phyloP scores from a whole-genome alignment of 2,797 vertebrate genomes.

The Pseudocheirus occidentalis region DNA sequence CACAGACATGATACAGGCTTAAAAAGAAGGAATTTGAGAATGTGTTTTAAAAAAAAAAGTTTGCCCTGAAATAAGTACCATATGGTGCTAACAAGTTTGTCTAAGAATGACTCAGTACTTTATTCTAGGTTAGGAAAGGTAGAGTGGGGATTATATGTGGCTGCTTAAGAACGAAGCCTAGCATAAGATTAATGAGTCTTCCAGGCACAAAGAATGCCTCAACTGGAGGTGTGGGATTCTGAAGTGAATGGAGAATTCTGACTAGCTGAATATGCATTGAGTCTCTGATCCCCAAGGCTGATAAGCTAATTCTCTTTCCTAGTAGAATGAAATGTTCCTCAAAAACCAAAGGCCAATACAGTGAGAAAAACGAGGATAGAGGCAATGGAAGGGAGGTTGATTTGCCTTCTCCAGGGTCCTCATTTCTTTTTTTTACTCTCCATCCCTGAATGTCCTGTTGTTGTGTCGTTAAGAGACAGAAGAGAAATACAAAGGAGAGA shows the following conservation, averaged over 20 bases:
- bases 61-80: neutral
- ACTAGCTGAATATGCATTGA: neutral
- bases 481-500: neutral
- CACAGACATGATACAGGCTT: neutral
- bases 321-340: neutral
- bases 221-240: neutral
- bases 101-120: neutral
- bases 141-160: neutral
- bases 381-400: neutral
- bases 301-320: neutral
- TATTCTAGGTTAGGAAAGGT: neutral
- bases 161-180: neutral
- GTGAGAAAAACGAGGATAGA: neutral
- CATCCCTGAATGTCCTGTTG: neutral
- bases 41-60: neutral
- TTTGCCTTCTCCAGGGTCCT: neutral
- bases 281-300: neutral
- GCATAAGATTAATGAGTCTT: conserved; percentile 7
- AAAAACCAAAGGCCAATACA: neutral
- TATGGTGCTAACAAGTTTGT: neutral
- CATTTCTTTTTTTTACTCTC: neutral
- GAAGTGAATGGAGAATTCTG: neutral
- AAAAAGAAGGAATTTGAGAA: neutral
- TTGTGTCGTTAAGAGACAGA: neutral
- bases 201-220: neutral